Base-by-base conservation (phyloP, 2,888 invertebrate genomes). In the Lasioglossum zephyrum region DNA sequence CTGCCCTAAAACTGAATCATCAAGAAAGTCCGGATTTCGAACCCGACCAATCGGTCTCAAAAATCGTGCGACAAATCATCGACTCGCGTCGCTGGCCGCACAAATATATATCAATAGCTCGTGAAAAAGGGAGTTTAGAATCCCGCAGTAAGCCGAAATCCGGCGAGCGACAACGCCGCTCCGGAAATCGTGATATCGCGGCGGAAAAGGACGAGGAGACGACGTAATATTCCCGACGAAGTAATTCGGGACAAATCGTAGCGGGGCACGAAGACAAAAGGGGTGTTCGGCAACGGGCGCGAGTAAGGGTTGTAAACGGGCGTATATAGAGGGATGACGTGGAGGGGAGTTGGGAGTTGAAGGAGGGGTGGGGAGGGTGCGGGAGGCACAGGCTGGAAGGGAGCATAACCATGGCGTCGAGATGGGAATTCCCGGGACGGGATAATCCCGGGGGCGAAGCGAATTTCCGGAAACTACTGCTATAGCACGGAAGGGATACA, bases 381-480 rank as follows among this genome's bases (percentile, higher is more conserved):
- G 63, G 22, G 47, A 5, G 39, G 66, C 36, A 18, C 22, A 76
- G 73, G 57, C 53, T 47, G 66, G 75, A 74, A 78, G 78, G 74
- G 75, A 80, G 84, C 82, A 82, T 79, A 89, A 84, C 75, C 87
- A 82, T 82, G 87, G 80, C 87, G 84, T 69, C 86, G 87, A 87
- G 90, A 89, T 90, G 87, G 86, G 89, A 90, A 91, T 89, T 90
- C 88, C 82, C 88, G 79, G 87, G 89, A 82, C 81, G 86, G 88
- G 90, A 90, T 91, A 91, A 91, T 91, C 91, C 88, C 88, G 84
- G 74, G 88, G 90, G 91, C 84, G 88, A 91, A 84, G 83, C 89
- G 89, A 91, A 89, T 90, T 88, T 90, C 91, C 88, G 88, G 90
- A 86, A 91, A 91, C 91, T 90, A 89, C 82, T 88, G 86, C 77